Evolutionary conservation across 2,888 invertebrate species (phyloP).

Genomic region (Gari tellinella): DNA sequence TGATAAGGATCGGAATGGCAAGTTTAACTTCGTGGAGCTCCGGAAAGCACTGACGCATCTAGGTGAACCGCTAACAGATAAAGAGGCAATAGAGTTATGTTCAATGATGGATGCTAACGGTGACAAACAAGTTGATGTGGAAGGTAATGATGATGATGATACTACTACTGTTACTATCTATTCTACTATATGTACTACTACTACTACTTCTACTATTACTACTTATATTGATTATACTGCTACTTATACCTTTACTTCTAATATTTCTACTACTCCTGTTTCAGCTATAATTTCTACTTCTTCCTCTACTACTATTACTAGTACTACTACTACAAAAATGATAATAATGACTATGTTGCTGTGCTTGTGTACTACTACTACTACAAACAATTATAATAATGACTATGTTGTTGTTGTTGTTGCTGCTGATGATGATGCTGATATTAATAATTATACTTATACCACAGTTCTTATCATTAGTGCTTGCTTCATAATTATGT

Average conservation of each 20-base stretch:
- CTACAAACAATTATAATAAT: too few relatives aligned
- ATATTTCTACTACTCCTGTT: too few relatives aligned
- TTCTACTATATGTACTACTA: not conserved
- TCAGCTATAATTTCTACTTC: not conserved
- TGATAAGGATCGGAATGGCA: conserved; percentile 41
- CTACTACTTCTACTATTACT: not conserved
- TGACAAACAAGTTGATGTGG: conserved; percentile 48
- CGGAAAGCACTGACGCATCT: conserved; percentile 39
- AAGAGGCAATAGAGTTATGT: conserved; percentile 46
- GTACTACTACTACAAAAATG: too few relatives aligned
- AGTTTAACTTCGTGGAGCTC: conserved; percentile 47
- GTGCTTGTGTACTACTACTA: too few relatives aligned
- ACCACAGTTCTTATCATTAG: too few relatives aligned
- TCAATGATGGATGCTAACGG: conserved; percentile 47
- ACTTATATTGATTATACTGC: not conserved
- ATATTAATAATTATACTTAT: too few relatives aligned
- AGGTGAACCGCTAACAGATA: conserved; percentile 49
- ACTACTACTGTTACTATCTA: not conserved
- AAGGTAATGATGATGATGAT: conserved; percentile 50
- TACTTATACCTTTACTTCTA: too few relatives aligned
- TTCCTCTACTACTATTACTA: not conserved
- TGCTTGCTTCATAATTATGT: too few relatives aligned
- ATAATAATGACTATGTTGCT: too few relatives aligned
- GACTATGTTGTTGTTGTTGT: too few relatives aligned
- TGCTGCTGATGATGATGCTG: too few relatives aligned